Percentiles rank a stretch among this genome's conserved stretches.
phyloP scores from a whole-genome alignment of 92 coral and sea anemone genomes.

The Chrysogorgia sp. region DNA sequence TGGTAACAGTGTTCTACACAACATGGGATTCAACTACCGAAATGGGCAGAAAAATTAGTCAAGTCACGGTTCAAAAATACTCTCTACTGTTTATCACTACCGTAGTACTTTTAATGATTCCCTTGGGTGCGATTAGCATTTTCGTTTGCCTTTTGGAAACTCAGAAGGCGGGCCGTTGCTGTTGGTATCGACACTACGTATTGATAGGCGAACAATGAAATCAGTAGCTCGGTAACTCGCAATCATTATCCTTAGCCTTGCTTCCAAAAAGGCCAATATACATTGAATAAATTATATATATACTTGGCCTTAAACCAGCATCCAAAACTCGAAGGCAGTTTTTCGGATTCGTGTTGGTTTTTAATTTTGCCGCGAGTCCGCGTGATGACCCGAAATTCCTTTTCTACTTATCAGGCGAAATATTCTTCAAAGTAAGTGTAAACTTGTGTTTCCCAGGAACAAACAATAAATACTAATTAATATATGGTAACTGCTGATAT shows the following conservation, averaged over 20 bases:
- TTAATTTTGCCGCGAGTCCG: not conserved
- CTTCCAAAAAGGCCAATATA: not conserved
- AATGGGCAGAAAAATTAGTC: not conserved
- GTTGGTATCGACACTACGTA: slow-evolving; percentile 31
- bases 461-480: slow-evolving; percentile 29
- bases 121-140: slow-evolving; percentile 35
- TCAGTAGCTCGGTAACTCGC: not conserved
- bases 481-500: not conserved
- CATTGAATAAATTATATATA: no score
- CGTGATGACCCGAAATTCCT: not conserved
- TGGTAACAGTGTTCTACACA: no score
- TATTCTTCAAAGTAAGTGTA: not conserved
- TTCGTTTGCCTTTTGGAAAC: slow-evolving; percentile 9
- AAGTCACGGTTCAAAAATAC: not conserved
- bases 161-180: slow-evolving; percentile 41
- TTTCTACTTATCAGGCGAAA: not conserved
- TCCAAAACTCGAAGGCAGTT: no score
- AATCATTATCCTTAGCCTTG: not conserved
- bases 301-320: no score
- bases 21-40: not conserved
- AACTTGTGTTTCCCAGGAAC: slow-evolving; percentile 1
- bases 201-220: slow-evolving; percentile 1
- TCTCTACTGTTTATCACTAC: not conserved
- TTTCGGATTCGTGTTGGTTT: not conserved
- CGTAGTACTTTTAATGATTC: slow-evolving; percentile 18